Evolutionary conservation across 2,113 vertebrate species (phyloP), one percentile per base, ranked within the genome.

Genomic region (Varanus komodoensis): DNA sequence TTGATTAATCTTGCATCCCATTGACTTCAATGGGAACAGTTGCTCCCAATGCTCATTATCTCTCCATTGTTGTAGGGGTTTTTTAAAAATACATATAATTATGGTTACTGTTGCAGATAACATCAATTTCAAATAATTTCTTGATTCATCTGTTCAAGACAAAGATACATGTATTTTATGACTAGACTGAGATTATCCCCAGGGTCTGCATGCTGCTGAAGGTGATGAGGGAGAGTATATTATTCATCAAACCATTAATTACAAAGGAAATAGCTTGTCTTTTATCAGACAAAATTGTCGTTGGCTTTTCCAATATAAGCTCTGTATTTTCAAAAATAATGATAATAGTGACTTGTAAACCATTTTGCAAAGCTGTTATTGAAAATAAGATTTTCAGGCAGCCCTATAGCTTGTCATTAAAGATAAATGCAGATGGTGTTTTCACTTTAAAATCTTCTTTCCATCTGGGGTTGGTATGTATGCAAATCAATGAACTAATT

Each of bases 401-500:
- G 91, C 71, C 69, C 79, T 84, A 52, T 79, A 93, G 90, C 54
- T 92, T 93, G 61, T 92, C 91, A 91, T 95, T 95, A 92, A 95
- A 94, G 88, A 91, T 27, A 93, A 95, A 95, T 88, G 89, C 92
- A 96, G 91, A 95, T 94, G 93, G 67, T 93, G 61, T 5, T 94
- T 92, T 94, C 86, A 91, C 82, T 95, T 95, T 88, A 92, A 91
- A 92, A 94, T 91, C 61, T 94, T 52, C 82, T 91, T 94, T 92
- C 92, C 92, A 95, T 95, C 93, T 95, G 93, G 86, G 80, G 34
- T 87, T 77, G 89, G 75, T 52, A 89, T 92, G 87, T 92, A 94
- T 94, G 93, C 89, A 95, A 93, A 94, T 95, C 94, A 93, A 88
- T 50, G 88, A 95, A 95, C 92, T 94, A 93, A 94, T 94, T 95